Percentiles rank a stretch among this genome's conserved stretches.
Evolutionary conservation across 2,888 invertebrate species (phyloP).

Genomic region (Cremastobaeus sp.): DNA sequence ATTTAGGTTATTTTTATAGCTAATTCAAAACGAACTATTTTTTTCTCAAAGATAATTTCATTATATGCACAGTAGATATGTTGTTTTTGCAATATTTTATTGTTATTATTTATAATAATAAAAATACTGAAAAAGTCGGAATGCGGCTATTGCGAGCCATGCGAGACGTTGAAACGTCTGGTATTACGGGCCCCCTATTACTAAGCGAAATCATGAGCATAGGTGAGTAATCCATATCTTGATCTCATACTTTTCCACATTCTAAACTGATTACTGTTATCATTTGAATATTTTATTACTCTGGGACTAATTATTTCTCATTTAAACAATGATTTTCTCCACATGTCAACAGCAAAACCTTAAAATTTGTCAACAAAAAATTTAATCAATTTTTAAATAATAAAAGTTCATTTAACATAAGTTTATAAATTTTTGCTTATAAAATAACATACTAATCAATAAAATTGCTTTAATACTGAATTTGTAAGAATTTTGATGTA

Average conservation of each 20-base stretch:
- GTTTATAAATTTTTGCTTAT: slow-evolving; percentile 1
- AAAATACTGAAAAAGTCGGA: neutral
- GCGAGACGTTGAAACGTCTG: neutral
- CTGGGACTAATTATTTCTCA: no score
- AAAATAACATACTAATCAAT: slow-evolving; percentile 5
- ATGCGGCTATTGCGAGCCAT: neutral
- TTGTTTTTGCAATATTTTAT: neutral
- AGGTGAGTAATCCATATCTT: no score
- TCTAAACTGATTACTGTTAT: neutral
- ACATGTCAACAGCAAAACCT: no score
- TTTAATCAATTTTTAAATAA: slow-evolving; percentile 15
- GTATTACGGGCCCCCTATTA: neutral
- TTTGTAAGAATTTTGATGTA: neutral
- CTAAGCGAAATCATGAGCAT: no score
- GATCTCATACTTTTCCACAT: no score
- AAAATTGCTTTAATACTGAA: slow-evolving; percentile 4
- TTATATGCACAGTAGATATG: neutral
- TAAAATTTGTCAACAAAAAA: no score
- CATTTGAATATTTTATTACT: neutral
- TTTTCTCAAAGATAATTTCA: neutral
- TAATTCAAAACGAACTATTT: neutral
- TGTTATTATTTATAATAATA: neutral
- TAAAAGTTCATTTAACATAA: slow-evolving; percentile 17
- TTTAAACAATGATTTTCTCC: no score
- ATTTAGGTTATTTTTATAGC: neutral